Evolutionary conservation across 2,113 vertebrate species (phyloP).

Genomic region (Oreochromis niloticus): DNA sequence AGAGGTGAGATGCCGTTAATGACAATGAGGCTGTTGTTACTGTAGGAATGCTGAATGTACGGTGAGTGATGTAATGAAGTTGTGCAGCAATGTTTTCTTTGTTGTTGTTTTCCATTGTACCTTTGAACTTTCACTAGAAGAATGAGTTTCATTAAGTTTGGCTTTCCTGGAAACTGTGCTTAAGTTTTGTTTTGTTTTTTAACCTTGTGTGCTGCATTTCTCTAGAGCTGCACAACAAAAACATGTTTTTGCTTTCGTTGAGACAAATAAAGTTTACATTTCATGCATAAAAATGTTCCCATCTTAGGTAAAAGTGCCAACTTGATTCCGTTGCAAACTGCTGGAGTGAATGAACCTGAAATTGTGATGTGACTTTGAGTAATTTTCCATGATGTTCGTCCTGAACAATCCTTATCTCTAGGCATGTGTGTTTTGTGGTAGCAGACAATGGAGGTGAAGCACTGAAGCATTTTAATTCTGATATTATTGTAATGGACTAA

Average conservation of each 20-base stretch:
- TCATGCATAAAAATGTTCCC: conserved; percentile 9
- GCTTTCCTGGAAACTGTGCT: neutral
- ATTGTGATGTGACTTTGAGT: neutral
- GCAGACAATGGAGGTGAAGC: neutral
- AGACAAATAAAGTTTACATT: conserved; percentile 43
- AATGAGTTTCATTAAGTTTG: neutral
- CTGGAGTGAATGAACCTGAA: neutral
- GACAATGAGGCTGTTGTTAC: neutral
- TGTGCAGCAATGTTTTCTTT: neutral
- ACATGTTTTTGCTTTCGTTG: neutral
- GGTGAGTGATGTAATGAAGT: neutral
- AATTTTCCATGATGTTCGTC: neutral
- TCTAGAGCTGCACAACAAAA: neutral
- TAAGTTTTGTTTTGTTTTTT: neutral
- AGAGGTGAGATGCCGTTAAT: neutral
- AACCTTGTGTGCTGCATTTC: neutral
- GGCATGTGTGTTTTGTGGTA: neutral
- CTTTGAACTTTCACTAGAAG: neutral
- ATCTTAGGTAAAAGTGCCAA: conserved; percentile 27
- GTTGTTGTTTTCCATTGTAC: neutral
- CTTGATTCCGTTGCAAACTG: conserved; percentile 3
- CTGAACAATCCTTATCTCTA: conserved; percentile 12
- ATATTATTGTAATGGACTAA: rapidly evolving
- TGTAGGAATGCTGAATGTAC: conserved; percentile 2
- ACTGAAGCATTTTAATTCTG: neutral